Percentiles rank a stretch among this genome's conserved stretches.
Evolutionary conservation across 1,140 invertebrate genomes (phyloP).

Genomic region (Lordiphosa mommai): DNA sequence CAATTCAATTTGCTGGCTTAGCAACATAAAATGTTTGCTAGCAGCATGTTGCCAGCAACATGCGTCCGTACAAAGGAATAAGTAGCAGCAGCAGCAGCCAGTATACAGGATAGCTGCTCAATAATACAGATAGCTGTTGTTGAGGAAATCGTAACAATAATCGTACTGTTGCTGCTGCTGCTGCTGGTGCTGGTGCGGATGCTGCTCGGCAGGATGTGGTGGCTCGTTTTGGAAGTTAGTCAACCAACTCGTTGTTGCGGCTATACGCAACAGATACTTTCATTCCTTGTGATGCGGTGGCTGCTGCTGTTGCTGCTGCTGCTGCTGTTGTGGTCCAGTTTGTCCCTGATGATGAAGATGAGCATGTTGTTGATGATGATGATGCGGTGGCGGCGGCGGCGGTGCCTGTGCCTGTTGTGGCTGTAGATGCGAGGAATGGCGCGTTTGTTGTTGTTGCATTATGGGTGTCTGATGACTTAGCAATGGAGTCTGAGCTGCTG

Average conservation of each 20-base stretch:
- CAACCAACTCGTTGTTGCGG: slow-evolving; percentile 75
- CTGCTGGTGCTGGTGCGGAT: slow-evolving; percentile 47
- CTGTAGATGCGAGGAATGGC: slow-evolving; percentile 13
- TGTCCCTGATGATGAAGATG: slow-evolving; percentile 38
- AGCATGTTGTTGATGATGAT: slow-evolving; percentile 31
- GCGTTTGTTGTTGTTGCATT: slow-evolving; percentile 17
- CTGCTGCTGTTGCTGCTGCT: slow-evolving; percentile 55
- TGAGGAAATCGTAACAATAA: slow-evolving; percentile 56
- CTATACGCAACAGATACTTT: slow-evolving; percentile 75
- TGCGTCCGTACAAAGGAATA: slow-evolving; percentile 3
- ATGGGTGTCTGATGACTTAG: slow-evolving; percentile 24
- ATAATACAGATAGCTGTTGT: slow-evolving; percentile 66
- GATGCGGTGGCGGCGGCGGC: slow-evolving; percentile 7
- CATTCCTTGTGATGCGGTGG: slow-evolving; percentile 75
- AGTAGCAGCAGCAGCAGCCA: neutral
- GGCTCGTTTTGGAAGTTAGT: slow-evolving; percentile 58
- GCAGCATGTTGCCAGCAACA: slow-evolving; percentile 46
- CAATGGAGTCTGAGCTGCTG: slow-evolving; percentile 20
- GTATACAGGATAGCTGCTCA: slow-evolving; percentile 11
- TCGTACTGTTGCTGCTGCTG: slow-evolving; percentile 39
- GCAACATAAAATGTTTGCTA: slow-evolving; percentile 55
- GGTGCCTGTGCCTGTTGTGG: slow-evolving; percentile 36
- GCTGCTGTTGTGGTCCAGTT: slow-evolving; percentile 39
- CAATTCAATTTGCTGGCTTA: slow-evolving; percentile 14
- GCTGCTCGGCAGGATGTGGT: slow-evolving; percentile 25